Evolutionary conservation across 2,113 vertebrate species (phyloP), one percentile per base, ranked within the genome.

Genomic region (Synchiropus splendidus): DNA sequence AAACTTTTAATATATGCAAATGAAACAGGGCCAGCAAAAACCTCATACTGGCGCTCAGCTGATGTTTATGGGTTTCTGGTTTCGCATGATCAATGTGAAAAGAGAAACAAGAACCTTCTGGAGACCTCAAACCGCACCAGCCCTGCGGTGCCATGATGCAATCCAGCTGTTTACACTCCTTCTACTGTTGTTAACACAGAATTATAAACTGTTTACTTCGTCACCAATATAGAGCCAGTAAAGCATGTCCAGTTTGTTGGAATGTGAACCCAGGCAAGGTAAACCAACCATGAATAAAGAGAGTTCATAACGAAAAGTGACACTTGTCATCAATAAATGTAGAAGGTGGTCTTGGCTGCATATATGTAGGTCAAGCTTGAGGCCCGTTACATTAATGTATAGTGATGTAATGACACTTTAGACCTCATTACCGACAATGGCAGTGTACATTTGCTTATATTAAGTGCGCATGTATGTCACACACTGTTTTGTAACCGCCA

Each of bases 171-270:
- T 78, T 73, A 67, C 47, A 64, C 39, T 65, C 62, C 31, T 40
- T 50, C 36, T 30, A 42, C 48, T 34, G 49, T 45, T 77, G 65
- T 72, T 67, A 55, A 36, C 45, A 13, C 35, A 42, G 40, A 64
- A 35, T 60, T 69, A 36, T 71, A 75, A 82, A 79, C 58, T 64
- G 62, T 77, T 77, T 74, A 66, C 67, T 72, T 14, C 36, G 18
- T 39, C 48, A 45, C 44, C 51, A 60, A 73, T 64, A 65, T 56
- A 65, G 45, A 60, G 45, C 36, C 53, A 61, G 48, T 53, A 61
- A 72, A 64, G 52, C 58, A 42, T 18, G 21, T 50, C 47, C 61
- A 70, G 63, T 44, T 59, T 40, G 43, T 15, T 42, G 50, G 57
- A 68, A 74, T 61, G 63, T 52, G 51, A 58, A 46, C 55, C 38